Evolutionary conservation across 1,140 invertebrate species (phyloP).

Genomic region (Dendrolimus kikuchii): DNA sequence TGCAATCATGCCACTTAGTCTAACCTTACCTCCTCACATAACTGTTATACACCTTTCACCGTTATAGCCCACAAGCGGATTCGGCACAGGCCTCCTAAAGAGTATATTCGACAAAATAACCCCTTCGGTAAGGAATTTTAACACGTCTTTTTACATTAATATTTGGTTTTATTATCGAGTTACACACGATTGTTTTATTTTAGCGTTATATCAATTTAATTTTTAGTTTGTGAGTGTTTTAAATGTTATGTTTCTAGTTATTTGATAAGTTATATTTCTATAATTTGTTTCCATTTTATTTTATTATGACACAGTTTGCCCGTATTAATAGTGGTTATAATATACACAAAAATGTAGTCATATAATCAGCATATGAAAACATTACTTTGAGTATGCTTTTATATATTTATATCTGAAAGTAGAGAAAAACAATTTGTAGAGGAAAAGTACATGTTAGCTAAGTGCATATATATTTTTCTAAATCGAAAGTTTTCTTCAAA

Average conservation of each 20-base stretch:
- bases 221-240: constrained; percentile 48
- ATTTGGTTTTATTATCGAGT: constrained; percentile 37
- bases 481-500: constrained; percentile 9
- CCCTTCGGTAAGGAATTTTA: constrained; percentile 73
- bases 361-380: constrained; percentile 52
- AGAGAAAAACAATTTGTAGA: constrained; percentile 46
- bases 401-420: constrained; percentile 46
- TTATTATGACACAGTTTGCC: constrained; percentile 55
- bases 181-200: constrained; percentile 45
- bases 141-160: constrained; percentile 62
- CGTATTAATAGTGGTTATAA: constrained; percentile 54
- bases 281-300: constrained; percentile 16
- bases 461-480: constrained; percentile 27
- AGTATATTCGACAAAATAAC: constrained; percentile 75
- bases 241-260: constrained; percentile 48
- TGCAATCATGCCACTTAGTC: constrained; percentile 54
- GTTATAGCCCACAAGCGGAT: constrained; percentile 70
- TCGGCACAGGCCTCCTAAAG: constrained; percentile 73
- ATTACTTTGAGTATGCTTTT: constrained; percentile 64
- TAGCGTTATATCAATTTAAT: constrained; percentile 43
- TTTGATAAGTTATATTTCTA: constrained; percentile 31
- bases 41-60: constrained; percentile 68
- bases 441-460: constrained; percentile 42
- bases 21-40: constrained; percentile 65
- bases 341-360: constrained; percentile 56